Percentiles rank a stretch among this genome's conserved stretches.
These are phyloP conservation scores for Cordilura impudica DNA, from an alignment of 2,888 invertebrate genomes.

Conservation along the genomic window DNA sequence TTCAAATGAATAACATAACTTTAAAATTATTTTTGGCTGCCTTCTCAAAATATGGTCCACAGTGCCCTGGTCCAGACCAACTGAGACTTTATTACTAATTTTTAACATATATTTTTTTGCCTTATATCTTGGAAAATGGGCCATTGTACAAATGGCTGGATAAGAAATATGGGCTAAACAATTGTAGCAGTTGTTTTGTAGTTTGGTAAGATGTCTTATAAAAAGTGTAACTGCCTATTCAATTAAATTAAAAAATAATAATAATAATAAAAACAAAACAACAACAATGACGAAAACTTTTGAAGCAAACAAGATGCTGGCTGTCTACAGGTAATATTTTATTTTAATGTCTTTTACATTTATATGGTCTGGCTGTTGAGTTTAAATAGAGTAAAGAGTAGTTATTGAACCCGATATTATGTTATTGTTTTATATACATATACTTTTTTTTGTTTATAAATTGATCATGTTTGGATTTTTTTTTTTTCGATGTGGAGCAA, in stretches of 20 bases:
- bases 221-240: neutral
- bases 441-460: conserved; percentile 15
- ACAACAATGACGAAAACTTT: neutral
- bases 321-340: neutral
- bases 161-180: too few species aligned
- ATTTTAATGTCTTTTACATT: neutral
- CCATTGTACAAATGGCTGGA: too few species aligned
- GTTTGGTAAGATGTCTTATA: neutral
- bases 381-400: neutral
- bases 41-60: too few species aligned
- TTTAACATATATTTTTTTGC: too few species aligned
- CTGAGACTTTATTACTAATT: too few species aligned
- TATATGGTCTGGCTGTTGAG: neutral
- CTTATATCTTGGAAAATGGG: too few species aligned
- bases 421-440: conserved; percentile 11
- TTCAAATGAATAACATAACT: too few species aligned
- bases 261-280: too few species aligned
- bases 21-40: too few species aligned
- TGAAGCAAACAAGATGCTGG: neutral
- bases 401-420: conserved; percentile 40
- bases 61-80: too few species aligned
- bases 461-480: conserved; percentile 41
- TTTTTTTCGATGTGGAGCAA: conserved; percentile 49
- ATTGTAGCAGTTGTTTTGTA: neutral
- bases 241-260: conserved; percentile 3